phyloP scores from a whole-genome alignment of 2,888 invertebrate species.

The Drosophila setosimentum region DNA sequence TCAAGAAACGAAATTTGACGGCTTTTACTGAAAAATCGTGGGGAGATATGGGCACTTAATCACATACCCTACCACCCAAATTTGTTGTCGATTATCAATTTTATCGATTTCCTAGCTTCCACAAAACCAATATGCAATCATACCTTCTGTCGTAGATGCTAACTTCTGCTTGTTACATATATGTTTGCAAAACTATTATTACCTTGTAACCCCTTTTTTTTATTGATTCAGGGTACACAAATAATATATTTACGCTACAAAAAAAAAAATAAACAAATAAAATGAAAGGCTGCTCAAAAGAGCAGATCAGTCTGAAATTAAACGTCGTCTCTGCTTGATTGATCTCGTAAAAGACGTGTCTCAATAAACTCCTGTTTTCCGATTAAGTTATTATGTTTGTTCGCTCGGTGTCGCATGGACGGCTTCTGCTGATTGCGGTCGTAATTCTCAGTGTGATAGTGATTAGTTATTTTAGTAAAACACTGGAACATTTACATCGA shows the following conservation, averaged over 20 bases:
- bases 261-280: neutral
- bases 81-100: no score
- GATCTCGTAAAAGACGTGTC: neutral
- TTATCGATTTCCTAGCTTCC: no score
- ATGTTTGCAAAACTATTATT: neutral
- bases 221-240: rapidly evolving
- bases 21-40: no score
- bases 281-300: neutral
- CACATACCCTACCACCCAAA: no score
- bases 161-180: no score
- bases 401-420: neutral
- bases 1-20: no score
- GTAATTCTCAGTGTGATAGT: neutral
- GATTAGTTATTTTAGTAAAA: no score
- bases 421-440: neutral
- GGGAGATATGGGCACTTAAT: no score
- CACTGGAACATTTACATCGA: neutral
- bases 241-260: no score
- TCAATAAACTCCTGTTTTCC: neutral
- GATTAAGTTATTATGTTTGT: neutral
- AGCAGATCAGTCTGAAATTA: neutral
- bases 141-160: neutral
- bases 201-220: neutral
- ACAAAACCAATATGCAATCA: no score
- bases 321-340: neutral